A percentile compares a stretch with the other conserved stretches of the same genome.
These are phyloP conservation scores for Drosophila parvula DNA, from an alignment of 1,140 invertebrate species.

Conservation along the genomic window DNA sequence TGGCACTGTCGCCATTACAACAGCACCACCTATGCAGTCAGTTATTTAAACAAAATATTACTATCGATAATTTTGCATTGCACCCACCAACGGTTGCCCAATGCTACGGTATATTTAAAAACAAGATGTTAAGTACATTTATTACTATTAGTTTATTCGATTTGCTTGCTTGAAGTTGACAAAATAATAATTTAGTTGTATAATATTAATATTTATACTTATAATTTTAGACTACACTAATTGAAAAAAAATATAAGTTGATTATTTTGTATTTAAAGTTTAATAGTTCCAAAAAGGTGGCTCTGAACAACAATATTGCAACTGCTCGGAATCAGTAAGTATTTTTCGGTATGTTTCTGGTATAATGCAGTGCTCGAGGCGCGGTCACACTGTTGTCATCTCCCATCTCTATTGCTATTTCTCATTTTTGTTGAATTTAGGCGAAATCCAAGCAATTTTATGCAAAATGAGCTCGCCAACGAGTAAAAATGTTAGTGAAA, in stretches of 20 bases:
- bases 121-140: no score
- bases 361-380: no score
- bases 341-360: neutral
- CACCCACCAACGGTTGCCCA: no score
- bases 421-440: slow-evolving; percentile 7
- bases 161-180: no score
- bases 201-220: no score
- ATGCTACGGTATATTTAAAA: no score
- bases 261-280: no score
- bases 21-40: slow-evolving; percentile 7
- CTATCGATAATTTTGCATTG: no score
- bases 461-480: slow-evolving; percentile 78
- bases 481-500: slow-evolving; percentile 70
- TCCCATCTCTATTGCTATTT: slow-evolving; percentile 16
- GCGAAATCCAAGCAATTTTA: slow-evolving; percentile 19
- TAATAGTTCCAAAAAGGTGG: neutral
- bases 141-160: no score
- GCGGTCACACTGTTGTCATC: slow-evolving; percentile 7
- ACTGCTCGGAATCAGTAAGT: neutral
- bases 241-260: no score
- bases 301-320: neutral
- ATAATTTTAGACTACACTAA: no score
- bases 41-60: neutral
- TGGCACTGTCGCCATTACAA: neutral
- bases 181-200: no score